These are phyloP conservation scores for Fragum sueziense DNA, from an alignment of 2,888 invertebrate genomes.

Conservation along the genomic window DNA sequence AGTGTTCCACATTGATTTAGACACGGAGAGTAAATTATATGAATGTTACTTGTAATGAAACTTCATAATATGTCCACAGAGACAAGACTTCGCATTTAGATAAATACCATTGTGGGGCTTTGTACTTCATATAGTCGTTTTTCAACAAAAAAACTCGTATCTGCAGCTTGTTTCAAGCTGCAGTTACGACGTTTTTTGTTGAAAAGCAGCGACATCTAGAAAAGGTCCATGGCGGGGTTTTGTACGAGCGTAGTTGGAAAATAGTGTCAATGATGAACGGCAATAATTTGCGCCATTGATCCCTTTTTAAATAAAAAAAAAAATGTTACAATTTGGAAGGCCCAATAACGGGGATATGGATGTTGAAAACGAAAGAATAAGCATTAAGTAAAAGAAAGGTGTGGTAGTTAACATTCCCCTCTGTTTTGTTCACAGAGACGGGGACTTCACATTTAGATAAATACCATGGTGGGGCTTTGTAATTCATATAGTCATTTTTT, in stretches of 20 bases:
- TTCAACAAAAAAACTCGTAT: too few species aligned
- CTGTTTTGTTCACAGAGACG: neutral
- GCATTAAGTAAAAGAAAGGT: too few species aligned
- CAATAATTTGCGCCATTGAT: neutral
- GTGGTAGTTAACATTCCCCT: too few species aligned
- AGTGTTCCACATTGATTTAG: neutral
- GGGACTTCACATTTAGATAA: neutral
- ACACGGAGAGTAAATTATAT: neutral
- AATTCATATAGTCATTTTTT: too few species aligned
- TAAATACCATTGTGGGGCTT: neutral
- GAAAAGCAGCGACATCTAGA: neutral
- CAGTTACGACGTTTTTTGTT: too few species aligned
- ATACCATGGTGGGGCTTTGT: neutral
- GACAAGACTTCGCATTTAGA: neutral
- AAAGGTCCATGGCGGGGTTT: neutral
- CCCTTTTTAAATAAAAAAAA: neutral
- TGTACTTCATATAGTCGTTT: too few species aligned
- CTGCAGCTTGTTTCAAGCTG: too few species aligned
- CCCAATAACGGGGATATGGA: too few species aligned
- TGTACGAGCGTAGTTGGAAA: too few species aligned
- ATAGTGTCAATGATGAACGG: too few species aligned
- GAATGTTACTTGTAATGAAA: conserved; percentile 1
- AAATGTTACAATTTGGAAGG: too few species aligned
- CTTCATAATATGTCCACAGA: neutral
- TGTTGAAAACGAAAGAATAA: too few species aligned